Percentiles rank a stretch among this genome's conserved stretches.
Evolutionary conservation across 2,888 invertebrate genomes (phyloP).

Genomic region (Hypsopygia costalis): DNA sequence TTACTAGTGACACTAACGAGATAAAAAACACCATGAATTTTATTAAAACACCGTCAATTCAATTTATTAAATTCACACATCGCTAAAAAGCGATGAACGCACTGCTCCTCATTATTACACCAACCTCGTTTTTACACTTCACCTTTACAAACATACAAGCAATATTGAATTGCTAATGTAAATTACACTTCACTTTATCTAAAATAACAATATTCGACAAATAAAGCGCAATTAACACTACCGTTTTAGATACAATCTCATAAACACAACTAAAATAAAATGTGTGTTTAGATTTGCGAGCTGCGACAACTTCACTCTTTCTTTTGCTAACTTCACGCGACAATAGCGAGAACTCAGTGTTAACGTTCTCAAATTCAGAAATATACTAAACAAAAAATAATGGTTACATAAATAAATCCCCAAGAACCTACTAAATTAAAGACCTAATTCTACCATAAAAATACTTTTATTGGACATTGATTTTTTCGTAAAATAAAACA

Average conservation of each 20-base stretch:
- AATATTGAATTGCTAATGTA: slow-evolving; percentile 17
- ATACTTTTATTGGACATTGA: too few relatives aligned
- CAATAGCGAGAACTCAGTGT: too few relatives aligned
- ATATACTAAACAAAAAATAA: too few relatives aligned
- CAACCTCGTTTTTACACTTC: slow-evolving; percentile 62
- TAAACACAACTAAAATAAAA: slow-evolving; percentile 61
- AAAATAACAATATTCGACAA: slow-evolving; percentile 23
- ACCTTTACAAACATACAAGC: slow-evolving; percentile 58
- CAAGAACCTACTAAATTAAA: too few relatives aligned
- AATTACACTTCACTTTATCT: slow-evolving; percentile 24
- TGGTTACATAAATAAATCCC: too few relatives aligned
- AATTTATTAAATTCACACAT: slow-evolving; percentile 69
- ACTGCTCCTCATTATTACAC: slow-evolving; percentile 65
- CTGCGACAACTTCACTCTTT: slow-evolving; percentile 1
- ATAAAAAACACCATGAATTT: slow-evolving; percentile 76
- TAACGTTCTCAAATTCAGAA: too few relatives aligned
- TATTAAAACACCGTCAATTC: slow-evolving; percentile 69
- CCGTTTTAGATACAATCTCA: slow-evolving; percentile 39
- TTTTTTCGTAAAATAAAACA: too few relatives aligned
- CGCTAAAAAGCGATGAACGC: slow-evolving; percentile 73
- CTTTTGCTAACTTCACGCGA: not conserved
- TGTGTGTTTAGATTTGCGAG: slow-evolving; percentile 36
- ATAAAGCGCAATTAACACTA: slow-evolving; percentile 24
- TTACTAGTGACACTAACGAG: slow-evolving; percentile 65
- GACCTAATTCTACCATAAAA: too few relatives aligned